phyloP scores from a whole-genome alignment of 1,140 invertebrate species.

The Rhopalosiphum maidis region DNA sequence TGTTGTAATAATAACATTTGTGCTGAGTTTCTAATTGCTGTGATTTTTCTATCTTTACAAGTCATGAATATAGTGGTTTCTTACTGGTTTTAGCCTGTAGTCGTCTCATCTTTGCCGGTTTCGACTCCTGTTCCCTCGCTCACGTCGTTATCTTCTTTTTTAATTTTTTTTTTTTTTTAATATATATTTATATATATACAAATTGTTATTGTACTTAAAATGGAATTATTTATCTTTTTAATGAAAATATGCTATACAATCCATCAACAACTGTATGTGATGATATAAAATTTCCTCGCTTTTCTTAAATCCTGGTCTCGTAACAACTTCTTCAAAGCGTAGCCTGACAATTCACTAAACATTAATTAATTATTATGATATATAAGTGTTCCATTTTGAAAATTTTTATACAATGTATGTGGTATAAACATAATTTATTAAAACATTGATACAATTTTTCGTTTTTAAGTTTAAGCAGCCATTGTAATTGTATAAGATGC shows the following conservation, averaged over 20 bases:
- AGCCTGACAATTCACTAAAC: conserved; percentile 45
- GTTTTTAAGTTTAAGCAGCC: conserved; percentile 46
- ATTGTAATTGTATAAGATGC: conserved; percentile 54
- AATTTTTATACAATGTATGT: conserved; percentile 51
- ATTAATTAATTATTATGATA: conserved; percentile 20
- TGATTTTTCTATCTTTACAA: conserved; percentile 54
- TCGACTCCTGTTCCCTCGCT: background rate
- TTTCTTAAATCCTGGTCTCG: background rate
- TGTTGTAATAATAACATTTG: conserved; percentile 49
- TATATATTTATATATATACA: background rate
- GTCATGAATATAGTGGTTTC: conserved; percentile 48
- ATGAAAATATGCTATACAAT: background rate
- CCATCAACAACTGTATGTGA: background rate
- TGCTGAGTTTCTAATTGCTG: conserved; percentile 53
- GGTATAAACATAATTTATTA: conserved; percentile 44
- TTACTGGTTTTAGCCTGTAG: conserved; percentile 46
- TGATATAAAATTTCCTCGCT: background rate
- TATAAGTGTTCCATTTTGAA: conserved; percentile 49
- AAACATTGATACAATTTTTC: conserved; percentile 40
- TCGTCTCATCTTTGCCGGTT: conserved; percentile 18
- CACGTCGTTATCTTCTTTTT: conserved; percentile 17
- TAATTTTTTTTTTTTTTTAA: background rate
- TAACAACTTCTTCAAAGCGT: background rate
- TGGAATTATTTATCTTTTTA: conserved; percentile 20
- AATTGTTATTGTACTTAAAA: conserved; percentile 53